Percentiles rank a stretch among this genome's conserved stretches.
Evolutionary conservation across 2,113 vertebrate species (phyloP).

Genomic region (Fregetta grallaria): DNA sequence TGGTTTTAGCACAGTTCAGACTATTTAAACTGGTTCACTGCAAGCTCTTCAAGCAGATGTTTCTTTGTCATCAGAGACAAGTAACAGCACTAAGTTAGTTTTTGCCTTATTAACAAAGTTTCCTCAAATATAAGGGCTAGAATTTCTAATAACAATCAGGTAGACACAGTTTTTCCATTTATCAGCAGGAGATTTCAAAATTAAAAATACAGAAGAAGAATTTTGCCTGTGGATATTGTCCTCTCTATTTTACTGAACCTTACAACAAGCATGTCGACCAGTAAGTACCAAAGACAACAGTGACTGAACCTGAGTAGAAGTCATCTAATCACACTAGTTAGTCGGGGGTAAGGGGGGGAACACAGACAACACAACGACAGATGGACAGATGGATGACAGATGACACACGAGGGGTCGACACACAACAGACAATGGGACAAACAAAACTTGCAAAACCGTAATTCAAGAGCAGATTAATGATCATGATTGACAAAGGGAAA

Average conservation of each 20-base stretch:
- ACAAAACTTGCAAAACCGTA: background rate
- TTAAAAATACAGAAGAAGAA: background rate
- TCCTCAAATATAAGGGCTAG: background rate
- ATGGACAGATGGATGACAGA: background rate
- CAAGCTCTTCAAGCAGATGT: constrained; percentile 18
- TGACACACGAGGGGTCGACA: background rate
- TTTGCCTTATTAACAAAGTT: background rate
- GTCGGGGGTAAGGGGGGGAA: background rate
- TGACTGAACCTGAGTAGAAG: background rate
- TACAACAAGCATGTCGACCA: background rate
- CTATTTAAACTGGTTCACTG: background rate
- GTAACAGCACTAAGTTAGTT: background rate
- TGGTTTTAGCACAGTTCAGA: background rate
- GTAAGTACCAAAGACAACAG: background rate
- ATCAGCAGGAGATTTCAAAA: background rate
- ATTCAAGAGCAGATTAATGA: background rate
- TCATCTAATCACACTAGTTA: background rate
- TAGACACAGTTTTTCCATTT: background rate
- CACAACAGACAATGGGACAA: background rate
- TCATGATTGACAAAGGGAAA: background rate
- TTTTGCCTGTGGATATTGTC: background rate
- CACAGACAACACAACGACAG: background rate
- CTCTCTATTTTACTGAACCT: background rate
- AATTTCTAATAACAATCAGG: background rate
- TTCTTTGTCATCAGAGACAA: background rate